Base-by-base conservation (phyloP, 2,113 vertebrate species). In the Ariopsis seemanni region DNA sequence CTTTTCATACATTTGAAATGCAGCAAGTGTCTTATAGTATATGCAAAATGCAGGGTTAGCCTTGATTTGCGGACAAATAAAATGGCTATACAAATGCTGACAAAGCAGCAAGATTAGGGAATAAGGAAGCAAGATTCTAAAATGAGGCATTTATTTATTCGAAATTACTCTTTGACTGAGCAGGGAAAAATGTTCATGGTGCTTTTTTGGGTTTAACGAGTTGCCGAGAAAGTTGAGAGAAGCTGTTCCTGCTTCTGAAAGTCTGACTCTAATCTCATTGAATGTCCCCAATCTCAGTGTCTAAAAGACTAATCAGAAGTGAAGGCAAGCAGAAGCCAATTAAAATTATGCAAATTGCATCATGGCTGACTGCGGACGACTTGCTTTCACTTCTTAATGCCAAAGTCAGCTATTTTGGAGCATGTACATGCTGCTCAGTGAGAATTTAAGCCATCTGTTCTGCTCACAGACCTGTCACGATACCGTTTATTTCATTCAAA, bases 281-380 rank as follows among this genome's bases (percentile, higher is more conserved):
- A 72, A 65, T 75, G 82, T 79, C 69, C n/a, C 84, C 85, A 86
- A 75, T 65, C 83, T 77, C 81, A 17, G 20, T 48, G 60, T 27
- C 71, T 77, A 67, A 30, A 83, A 15, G 71, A 62, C 86, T 87
- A 87, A 87, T 84, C 72, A 84, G 81, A 87, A 78, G 72, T 63
- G 86, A 87, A 78, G 86, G 81, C 81, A 55, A 87, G 72, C 86
- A 87, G 81, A 87, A 87, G 81, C 81, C 86, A 87, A 87, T 87
- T 87, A 87, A 87, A 84, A 87, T 67, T 83, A 87, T 87, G 86
- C 60, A 87, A 87, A 87, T 87, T 57, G 50, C 60, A 67, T 87
- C 60, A 75, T 50, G 72, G 86, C 18, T 87, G 74, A 84, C 62
- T 78, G 86, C 58, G 42, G 72, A 84, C 22, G 27, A 52, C 58